Conservation (phyloP, 2,113 vertebrate species). For the Aramus guarauna region DNA sequence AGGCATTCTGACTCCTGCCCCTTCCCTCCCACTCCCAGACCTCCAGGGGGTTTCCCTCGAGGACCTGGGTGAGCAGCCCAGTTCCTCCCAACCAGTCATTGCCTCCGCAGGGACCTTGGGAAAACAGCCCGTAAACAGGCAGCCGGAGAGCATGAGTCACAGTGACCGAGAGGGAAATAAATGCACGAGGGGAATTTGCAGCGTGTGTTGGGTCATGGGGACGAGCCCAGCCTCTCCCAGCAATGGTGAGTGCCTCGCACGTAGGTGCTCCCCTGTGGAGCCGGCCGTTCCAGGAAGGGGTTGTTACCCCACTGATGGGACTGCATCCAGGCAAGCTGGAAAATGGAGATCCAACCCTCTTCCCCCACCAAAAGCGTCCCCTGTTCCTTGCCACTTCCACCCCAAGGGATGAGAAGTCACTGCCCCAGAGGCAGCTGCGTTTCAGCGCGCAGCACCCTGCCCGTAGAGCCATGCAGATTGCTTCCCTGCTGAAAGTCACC, state of each 20-base stretch:
- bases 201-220: not conserved
- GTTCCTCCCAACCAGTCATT: not conserved
- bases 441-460: not conserved
- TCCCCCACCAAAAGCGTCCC: not conserved
- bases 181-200: constrained; percentile 12
- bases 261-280: not conserved
- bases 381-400: not conserved
- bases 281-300: not conserved
- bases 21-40: not conserved
- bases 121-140: constrained; percentile 49
- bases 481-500: constrained; percentile 16
- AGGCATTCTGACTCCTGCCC: not conserved
- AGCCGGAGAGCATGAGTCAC: constrained; percentile 53
- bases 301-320: not conserved
- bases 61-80: not conserved
- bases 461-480: not conserved
- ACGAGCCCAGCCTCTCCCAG: not conserved
- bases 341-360: not conserved
- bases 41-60: not conserved
- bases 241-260: not conserved
- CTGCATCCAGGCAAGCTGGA: not conserved
- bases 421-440: not conserved
- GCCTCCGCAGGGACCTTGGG: not conserved
- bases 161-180: not conserved
- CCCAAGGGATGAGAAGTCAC: not conserved